Conservation (phyloP, 2,113 vertebrate genomes). For the Heterocephalus glaber region DNA sequence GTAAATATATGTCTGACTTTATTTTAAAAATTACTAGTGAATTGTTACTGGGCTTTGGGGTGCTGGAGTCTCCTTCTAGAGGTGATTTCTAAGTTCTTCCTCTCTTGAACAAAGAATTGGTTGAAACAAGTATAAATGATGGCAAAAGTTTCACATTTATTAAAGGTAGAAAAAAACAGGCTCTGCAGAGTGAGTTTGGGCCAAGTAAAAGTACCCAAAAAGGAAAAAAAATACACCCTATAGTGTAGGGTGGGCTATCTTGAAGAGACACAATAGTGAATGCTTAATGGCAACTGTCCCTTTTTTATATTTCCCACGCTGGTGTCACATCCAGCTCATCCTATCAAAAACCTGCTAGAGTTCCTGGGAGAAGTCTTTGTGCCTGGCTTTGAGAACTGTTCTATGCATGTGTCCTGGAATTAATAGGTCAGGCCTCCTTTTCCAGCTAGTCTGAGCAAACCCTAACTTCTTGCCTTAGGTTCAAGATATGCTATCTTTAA, state of each 20-base stretch:
- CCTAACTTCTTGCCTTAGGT: background rate
- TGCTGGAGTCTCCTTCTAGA: background rate
- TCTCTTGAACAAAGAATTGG: background rate
- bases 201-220: background rate
- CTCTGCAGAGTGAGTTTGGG: background rate
- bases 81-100: background rate
- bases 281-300: background rate
- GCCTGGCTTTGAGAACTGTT: background rate
- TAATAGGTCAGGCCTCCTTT: background rate
- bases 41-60: background rate
- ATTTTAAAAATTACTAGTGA: background rate
- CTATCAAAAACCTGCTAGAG: background rate
- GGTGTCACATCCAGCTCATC: background rate
- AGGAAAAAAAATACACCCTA: background rate
- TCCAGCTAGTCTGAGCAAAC: background rate
- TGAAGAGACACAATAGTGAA: background rate
- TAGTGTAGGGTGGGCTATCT: background rate
- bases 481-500: background rate
- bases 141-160: background rate
- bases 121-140: background rate
- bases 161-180: background rate
- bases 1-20: background rate
- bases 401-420: background rate
- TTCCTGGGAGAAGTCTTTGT: background rate
- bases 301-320: background rate